Percentiles rank a stretch among this genome's conserved stretches.
Evolutionary conservation across 2,113 vertebrate species (phyloP).

Genomic region (Neofelis nebulosa): DNA sequence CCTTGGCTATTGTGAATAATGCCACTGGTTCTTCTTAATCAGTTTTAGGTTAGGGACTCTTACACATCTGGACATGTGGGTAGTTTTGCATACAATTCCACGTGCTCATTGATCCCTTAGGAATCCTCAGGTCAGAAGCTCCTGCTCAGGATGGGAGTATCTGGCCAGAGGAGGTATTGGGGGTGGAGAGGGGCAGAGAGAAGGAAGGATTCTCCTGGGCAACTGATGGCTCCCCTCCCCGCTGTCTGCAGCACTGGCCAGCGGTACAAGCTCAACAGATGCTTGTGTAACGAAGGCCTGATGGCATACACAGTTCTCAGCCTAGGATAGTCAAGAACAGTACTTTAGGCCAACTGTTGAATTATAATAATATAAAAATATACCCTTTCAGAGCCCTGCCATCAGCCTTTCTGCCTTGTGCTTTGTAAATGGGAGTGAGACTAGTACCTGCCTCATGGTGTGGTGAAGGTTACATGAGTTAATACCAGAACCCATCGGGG

Average conservation of each 20-base stretch:
- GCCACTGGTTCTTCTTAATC: background rate
- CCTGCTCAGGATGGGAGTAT: background rate
- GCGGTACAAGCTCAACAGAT: background rate
- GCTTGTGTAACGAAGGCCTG: background rate
- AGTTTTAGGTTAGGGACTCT: background rate
- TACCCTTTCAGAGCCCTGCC: background rate
- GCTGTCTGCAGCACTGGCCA: background rate
- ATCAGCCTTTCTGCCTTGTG: background rate
- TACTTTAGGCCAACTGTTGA: background rate
- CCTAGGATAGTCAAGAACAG: background rate
- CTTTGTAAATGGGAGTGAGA: background rate
- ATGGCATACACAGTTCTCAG: background rate
- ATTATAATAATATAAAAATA: background rate
- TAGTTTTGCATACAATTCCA: background rate
- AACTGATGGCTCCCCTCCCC: background rate
- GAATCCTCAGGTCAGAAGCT: background rate
- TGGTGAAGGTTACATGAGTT: background rate
- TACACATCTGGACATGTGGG: background rate
- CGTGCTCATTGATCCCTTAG: background rate
- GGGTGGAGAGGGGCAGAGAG: background rate
- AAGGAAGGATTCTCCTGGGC: background rate
- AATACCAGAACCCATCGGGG: background rate
- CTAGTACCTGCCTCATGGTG: background rate
- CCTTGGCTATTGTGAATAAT: background rate
- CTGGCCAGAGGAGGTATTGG: background rate